Percentiles rank a stretch among this genome's conserved stretches.
Conservation (phyloP, 2,797 vertebrate species). For the Sternarchorhynchus goeldii region DNA sequence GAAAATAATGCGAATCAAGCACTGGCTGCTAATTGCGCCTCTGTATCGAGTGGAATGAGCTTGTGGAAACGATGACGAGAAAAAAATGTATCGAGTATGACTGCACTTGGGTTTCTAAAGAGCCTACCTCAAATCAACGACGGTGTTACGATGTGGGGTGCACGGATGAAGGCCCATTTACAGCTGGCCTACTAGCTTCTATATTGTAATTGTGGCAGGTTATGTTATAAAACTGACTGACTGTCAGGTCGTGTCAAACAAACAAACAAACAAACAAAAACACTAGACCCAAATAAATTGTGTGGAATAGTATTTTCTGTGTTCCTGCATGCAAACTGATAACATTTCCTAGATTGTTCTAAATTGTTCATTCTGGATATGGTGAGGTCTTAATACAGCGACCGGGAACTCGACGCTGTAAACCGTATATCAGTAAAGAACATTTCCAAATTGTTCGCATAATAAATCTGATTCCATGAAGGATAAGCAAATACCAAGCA, state of each 20-base stretch:
- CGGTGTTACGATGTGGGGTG: no score
- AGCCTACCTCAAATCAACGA: conserved; percentile 17
- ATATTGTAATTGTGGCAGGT: not conserved
- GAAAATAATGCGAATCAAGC: conserved; percentile 29
- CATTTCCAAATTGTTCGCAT: no score
- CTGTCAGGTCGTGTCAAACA: conserved; percentile 2
- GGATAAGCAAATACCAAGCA: no score
- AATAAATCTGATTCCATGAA: no score
- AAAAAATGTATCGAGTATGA: conserved; percentile 14
- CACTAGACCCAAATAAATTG: not conserved
- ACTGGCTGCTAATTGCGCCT: conserved; percentile 60
- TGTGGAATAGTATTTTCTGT: not conserved
- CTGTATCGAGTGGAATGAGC: conserved; percentile 66
- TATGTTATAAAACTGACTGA: not conserved
- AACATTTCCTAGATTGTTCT: no score
- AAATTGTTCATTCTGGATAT: no score
- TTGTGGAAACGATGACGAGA: conserved; percentile 68
- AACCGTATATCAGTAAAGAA: no score
- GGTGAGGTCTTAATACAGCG: no score
- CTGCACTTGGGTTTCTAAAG: no score
- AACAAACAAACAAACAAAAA: not conserved
- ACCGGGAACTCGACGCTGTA: no score
- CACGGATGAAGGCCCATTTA: not conserved
- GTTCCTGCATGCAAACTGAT: no score
- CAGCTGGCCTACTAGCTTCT: not conserved